Base-by-base conservation (phyloP, 2,888 invertebrate species). In the Cetonia aurata region DNA sequence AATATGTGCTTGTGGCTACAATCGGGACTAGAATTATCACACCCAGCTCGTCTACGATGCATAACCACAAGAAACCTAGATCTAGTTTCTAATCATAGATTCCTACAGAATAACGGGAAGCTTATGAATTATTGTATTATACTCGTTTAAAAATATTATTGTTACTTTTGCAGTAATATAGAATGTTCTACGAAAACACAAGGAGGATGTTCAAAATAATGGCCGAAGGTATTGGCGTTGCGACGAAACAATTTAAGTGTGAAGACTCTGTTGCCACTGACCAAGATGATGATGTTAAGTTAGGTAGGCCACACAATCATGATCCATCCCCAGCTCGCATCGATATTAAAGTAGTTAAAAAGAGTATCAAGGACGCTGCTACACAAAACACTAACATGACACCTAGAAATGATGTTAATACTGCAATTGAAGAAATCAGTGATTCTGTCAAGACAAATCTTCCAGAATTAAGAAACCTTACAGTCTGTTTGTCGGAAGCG, bases 401-500 rank as follows among this genome's bases (percentile, higher is more conserved):
- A 25, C 4, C 25, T 25, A 25, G 25, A 25, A 25, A 25, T 25
- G 25, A 3, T 25, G 25, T 25, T 25, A 25, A 25, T 25, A 25
- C 25, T 25, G 25, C 25, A 25, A 25, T 25, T 25, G 44, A 44
- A 44, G 44, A 13, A 44, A 44, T 41, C 10, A 44, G 44, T 3
- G 6, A 44, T 44, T 44, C 44, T 44, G 44, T 44, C 6, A 44
- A 44, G 44, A 13, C 44, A 44, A 44, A 44, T 44, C 44, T 44
- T 44, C 44, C 44, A 44, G 44, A 44, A 44, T 44, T 44, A 44
- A 1, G 44, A 44, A 44, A 44, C 6, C 44, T 44, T 44, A 6
- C 44, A 44, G 56, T 10, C 56, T 8, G 31, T 56, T 56, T 56
- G 13, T 56, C 56, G 56, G 56, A 59, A 57, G 48, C 25, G 4